Percentiles rank a stretch among this genome's conserved stretches.
Conservation (phyloP, 2,797 vertebrate genomes). For the Phataginus tetradactyla region DNA sequence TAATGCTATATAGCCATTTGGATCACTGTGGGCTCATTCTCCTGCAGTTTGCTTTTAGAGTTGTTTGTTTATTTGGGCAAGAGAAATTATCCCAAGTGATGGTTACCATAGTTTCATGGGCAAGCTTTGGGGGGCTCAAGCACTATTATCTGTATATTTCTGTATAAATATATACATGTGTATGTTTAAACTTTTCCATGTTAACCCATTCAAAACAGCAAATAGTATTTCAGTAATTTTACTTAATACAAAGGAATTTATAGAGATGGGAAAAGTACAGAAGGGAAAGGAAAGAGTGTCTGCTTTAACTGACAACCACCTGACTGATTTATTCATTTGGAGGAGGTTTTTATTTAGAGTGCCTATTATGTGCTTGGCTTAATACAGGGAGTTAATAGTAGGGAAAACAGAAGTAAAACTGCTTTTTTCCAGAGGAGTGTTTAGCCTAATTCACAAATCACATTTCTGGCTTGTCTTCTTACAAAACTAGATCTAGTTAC, state of each 20-base stretch:
- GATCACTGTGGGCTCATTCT: slow-evolving; percentile 17
- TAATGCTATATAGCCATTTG: slow-evolving; percentile 34
- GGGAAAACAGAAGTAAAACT: background rate
- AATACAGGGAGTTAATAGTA: background rate
- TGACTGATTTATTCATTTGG: background rate
- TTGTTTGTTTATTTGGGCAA: slow-evolving; percentile 30
- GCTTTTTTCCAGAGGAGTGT: background rate
- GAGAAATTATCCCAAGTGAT: background rate
- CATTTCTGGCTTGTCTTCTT: background rate
- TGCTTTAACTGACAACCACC: background rate
- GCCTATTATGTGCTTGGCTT: background rate
- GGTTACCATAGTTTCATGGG: slow-evolving; percentile 61
- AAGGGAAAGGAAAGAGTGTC: background rate
- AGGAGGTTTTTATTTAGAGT: background rate
- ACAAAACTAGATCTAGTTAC: background rate
- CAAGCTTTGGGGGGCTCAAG: background rate
- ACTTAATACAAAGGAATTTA: background rate
- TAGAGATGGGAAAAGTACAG: background rate
- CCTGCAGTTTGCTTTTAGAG: slow-evolving; percentile 53
- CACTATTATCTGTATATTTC: slow-evolving; percentile 42
- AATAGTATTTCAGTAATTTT: background rate
- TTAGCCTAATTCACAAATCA: background rate
- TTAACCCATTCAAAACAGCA: background rate
- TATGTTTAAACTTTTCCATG: background rate
- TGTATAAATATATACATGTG: background rate